These are phyloP conservation scores for Hydrozoanthus tunicans DNA, from an alignment of 64 coral and sea anemone species.

Conservation along the genomic window DNA sequence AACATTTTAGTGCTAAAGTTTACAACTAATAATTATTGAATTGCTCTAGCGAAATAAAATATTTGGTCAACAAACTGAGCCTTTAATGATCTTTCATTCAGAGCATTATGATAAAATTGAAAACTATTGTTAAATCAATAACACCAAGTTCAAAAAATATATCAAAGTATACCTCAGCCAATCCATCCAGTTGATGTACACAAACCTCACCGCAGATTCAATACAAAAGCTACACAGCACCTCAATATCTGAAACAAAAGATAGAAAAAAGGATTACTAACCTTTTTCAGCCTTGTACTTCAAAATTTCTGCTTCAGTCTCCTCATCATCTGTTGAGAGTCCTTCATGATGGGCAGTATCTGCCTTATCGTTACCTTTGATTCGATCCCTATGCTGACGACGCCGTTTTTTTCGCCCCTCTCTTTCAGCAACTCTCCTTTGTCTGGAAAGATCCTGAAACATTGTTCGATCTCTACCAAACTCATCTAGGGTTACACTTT, in stretches of 20 bases:
- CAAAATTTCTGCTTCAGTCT: conserved; percentile 86
- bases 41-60: too few relatives aligned
- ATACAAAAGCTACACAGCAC: conserved; percentile 40
- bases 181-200: conserved; percentile 37
- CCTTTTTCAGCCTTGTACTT: conserved; percentile 91
- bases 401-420: conserved; percentile 91
- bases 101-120: too few relatives aligned
- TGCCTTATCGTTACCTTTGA: conserved; percentile 45
- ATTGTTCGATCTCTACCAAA: conserved; percentile 72
- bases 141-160: background rate
- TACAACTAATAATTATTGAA: too few relatives aligned
- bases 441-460: conserved; percentile 72
- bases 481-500: conserved; percentile 61
- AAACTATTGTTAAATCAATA: background rate
- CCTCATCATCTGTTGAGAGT: conserved; percentile 95
- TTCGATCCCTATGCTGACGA: conserved; percentile 70
- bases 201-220: conserved; percentile 8
- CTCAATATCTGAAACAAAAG: conserved; percentile 55
- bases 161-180: conserved; percentile 6
- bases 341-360: conserved; percentile 88
- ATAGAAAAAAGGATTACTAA: conserved; percentile 45
- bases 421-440: conserved; percentile 83
- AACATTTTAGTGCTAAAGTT: too few relatives aligned
- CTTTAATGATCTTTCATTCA: too few relatives aligned
- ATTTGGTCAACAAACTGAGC: too few relatives aligned